phyloP scores from a whole-genome alignment of 2,797 vertebrate genomes.

The Neomorphus geoffroyi region DNA sequence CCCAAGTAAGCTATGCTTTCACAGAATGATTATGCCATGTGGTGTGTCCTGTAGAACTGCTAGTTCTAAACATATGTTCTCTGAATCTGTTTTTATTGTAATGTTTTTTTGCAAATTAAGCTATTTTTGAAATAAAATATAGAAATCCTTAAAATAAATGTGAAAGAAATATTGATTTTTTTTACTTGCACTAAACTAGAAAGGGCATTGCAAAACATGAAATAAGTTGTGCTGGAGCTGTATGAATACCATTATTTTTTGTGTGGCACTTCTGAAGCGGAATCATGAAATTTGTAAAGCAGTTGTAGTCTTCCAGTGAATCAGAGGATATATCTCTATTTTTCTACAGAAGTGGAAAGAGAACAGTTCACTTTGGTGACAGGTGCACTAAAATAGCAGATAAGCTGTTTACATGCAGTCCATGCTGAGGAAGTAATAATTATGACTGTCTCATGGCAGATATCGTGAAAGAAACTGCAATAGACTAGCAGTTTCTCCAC shows the following conservation, averaged over 20 bases:
- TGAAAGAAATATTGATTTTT: background rate
- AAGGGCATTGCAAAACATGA: background rate
- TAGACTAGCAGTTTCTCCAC: background rate
- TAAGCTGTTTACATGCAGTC: background rate
- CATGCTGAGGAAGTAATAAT: background rate
- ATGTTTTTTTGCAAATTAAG: background rate
- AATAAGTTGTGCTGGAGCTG: background rate
- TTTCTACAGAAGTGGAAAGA: background rate
- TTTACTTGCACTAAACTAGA: background rate
- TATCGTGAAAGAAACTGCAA: background rate
- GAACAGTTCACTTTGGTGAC: background rate
- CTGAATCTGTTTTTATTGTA: background rate
- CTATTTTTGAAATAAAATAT: background rate
- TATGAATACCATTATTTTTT: background rate
- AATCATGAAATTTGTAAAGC: background rate
- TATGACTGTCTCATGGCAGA: background rate
- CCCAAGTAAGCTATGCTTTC: slow-evolving; percentile 73
- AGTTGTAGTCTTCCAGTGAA: background rate
- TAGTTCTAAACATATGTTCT: background rate
- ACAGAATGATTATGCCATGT: background rate
- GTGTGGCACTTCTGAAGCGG: accelerated
- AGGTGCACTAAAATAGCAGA: background rate
- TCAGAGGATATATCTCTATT: background rate
- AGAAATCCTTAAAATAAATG: background rate
- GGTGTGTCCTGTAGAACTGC: background rate